A percentile compares a stretch with the other conserved stretches of the same genome.
phyloP scores from a whole-genome alignment of 2,797 vertebrate genomes.

The Synanceia verrucosa region DNA sequence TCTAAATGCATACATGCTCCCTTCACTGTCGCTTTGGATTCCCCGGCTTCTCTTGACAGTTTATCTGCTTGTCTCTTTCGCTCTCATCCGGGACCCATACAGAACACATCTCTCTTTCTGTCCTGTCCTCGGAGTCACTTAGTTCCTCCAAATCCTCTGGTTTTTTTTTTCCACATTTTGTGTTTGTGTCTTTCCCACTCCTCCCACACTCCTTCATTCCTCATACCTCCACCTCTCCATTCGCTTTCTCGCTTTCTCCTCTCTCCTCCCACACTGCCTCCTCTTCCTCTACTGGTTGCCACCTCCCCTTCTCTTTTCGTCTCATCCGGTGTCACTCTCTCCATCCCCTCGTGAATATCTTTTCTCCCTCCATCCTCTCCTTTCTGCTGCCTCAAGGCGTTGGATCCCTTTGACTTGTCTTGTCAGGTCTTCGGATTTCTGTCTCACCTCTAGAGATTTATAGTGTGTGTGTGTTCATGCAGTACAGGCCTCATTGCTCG shows the following conservation, averaged over 20 bases:
- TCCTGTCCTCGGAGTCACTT: conserved; percentile 48
- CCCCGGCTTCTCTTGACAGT: conserved; percentile 64
- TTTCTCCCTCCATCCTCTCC: conserved; percentile 49
- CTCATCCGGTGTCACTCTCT: conserved; percentile 57
- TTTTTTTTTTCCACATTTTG: conserved; percentile 22
- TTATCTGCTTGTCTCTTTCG: conserved; percentile 70
- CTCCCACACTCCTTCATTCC: conserved; percentile 61
- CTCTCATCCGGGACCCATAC: conserved; percentile 55
- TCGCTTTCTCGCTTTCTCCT: conserved; percentile 29
- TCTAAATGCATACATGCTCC: conserved; percentile 64
- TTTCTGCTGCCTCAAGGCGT: conserved; percentile 56
- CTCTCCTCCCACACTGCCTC: conserved; percentile 61
- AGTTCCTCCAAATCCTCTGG: conserved; percentile 42
- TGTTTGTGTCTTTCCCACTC: conserved; percentile 60
- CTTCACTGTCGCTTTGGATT: conserved; percentile 64
- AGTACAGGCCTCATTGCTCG: conserved; percentile 44
- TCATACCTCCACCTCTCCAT: conserved; percentile 47
- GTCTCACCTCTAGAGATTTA: conserved; percentile 63
- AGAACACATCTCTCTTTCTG: conserved; percentile 60
- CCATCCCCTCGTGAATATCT: conserved; percentile 44
- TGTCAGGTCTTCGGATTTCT: conserved; percentile 75
- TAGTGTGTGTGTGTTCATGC: conserved; percentile 51
- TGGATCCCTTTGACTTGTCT: conserved; percentile 73
- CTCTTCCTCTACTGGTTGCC: conserved; percentile 36
- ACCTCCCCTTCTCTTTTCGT: conserved; percentile 55